Evolutionary conservation across 2,113 vertebrate species (phyloP).

Genomic region (Erpornis zantholeuca): DNA sequence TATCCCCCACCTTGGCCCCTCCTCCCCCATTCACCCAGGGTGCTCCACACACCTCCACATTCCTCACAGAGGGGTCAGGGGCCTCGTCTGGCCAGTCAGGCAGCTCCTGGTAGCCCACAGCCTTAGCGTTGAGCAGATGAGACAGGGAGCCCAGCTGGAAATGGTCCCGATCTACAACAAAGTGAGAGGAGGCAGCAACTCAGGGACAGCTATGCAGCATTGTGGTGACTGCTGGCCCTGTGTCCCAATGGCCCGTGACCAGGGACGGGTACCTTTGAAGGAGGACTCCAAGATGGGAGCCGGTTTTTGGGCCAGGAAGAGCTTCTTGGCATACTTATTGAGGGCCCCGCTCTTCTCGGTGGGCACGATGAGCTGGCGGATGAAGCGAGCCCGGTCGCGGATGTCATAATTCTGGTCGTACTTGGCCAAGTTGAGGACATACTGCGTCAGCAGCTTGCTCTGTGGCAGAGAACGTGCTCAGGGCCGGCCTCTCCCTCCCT

Average conservation of each 20-base stretch:
- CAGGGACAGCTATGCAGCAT: neutral
- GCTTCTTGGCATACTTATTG: slow-evolving; percentile 95
- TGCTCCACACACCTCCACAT: slow-evolving; percentile 87
- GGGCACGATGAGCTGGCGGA: slow-evolving; percentile 96
- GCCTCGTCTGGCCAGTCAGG: slow-evolving; percentile 94
- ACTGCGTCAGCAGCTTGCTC: slow-evolving; percentile 98
- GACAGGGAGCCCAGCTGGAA: slow-evolving; percentile 97
- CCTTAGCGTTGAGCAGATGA: slow-evolving; percentile 94
- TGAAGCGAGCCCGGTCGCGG: slow-evolving; percentile 93
- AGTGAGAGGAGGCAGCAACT: neutral
- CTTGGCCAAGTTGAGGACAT: slow-evolving; percentile 96
- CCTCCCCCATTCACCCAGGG: no score
- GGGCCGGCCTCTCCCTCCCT: neutral
- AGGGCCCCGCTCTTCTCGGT: slow-evolving; percentile 93
- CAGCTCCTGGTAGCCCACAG: slow-evolving; percentile 96
- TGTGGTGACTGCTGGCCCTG: fast-evolving
- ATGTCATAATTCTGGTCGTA: slow-evolving; percentile 99
- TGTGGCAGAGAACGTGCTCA: slow-evolving; percentile 23
- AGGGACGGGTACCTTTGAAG: slow-evolving; percentile 88
- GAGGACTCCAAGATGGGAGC: slow-evolving; percentile 94
- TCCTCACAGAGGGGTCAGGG: slow-evolving; percentile 96
- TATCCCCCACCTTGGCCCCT: neutral
- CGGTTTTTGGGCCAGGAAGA: slow-evolving; percentile 95
- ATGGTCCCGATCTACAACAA: slow-evolving; percentile 88
- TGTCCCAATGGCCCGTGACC: neutral